Conservation (phyloP, 2,797 vertebrate species). For the Muscicapa comitata region DNA sequence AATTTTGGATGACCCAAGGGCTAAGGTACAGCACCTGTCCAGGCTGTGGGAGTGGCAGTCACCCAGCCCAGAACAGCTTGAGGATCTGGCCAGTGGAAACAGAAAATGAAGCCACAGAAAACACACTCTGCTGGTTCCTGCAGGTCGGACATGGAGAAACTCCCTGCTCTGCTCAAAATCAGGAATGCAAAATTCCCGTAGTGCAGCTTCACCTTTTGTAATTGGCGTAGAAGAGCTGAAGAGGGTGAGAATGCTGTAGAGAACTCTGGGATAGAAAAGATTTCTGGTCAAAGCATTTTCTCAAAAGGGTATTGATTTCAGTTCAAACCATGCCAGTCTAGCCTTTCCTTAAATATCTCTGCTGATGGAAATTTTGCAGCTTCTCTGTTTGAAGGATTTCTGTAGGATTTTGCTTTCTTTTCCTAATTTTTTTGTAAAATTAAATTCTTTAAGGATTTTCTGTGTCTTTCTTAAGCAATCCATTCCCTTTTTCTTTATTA, state of each 20-base stretch:
- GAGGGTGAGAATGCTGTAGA: neutral
- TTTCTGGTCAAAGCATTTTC: neutral
- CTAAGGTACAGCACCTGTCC: neutral
- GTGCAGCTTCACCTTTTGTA: neutral
- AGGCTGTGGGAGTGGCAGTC: neutral
- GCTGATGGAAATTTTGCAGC: neutral
- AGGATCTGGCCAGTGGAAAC: neutral
- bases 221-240: neutral
- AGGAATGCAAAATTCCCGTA: rapidly evolving
- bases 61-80: neutral
- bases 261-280: neutral
- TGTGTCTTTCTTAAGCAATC: neutral
- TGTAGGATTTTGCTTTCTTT: neutral
- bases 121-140: neutral
- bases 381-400: neutral
- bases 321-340: neutral
- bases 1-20: neutral
- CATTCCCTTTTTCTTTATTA: rapidly evolving
- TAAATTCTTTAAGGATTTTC: neutral
- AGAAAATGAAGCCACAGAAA: neutral
- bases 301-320: neutral
- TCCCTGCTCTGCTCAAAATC: neutral
- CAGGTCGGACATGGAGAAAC: neutral
- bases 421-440: neutral
- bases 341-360: neutral